These are phyloP conservation scores for Pissodes strobi DNA, from an alignment of 1,140 invertebrate genomes.

Conservation along the genomic window DNA sequence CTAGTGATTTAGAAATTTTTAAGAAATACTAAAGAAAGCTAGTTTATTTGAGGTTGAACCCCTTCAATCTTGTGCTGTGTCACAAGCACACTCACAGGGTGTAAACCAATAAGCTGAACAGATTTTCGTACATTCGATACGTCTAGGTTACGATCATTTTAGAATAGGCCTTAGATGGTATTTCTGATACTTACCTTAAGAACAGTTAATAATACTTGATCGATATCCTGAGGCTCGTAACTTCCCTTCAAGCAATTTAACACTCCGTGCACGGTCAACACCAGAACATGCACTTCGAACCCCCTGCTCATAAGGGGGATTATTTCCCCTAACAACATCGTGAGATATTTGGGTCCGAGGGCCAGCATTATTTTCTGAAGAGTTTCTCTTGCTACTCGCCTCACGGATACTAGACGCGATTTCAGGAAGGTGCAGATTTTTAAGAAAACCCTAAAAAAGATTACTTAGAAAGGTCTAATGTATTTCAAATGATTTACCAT, in stretches of 20 bases:
- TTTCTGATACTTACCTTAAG: slow-evolving; percentile 66
- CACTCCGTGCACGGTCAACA: slow-evolving; percentile 85
- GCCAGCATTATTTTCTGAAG: slow-evolving; percentile 86
- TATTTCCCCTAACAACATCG: slow-evolving; percentile 79
- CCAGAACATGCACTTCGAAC: slow-evolving; percentile 92
- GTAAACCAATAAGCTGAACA: too few species aligned
- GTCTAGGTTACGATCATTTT: neutral
- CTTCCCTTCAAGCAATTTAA: slow-evolving; percentile 70
- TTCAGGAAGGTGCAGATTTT: slow-evolving; percentile 89
- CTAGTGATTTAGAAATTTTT: too few species aligned
- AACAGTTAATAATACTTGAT: slow-evolving; percentile 76
- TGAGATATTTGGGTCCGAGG: slow-evolving; percentile 82
- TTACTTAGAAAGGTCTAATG: neutral
- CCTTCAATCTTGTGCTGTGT: too few species aligned
- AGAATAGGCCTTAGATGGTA: too few species aligned
- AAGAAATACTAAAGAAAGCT: too few species aligned
- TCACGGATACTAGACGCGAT: slow-evolving; percentile 85
- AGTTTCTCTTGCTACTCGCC: slow-evolving; percentile 83
- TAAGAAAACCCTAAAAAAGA: slow-evolving; percentile 74
- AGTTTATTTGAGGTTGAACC: too few species aligned
- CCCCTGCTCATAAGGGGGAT: slow-evolving; percentile 81
- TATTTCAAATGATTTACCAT: neutral
- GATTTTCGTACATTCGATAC: too few species aligned
- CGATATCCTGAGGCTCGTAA: slow-evolving; percentile 75
- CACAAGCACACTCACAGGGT: too few species aligned